Percentiles rank a stretch among this genome's conserved stretches.
Conservation (phyloP, 2,797 vertebrate genomes). For the Moxostoma hubbsi region DNA sequence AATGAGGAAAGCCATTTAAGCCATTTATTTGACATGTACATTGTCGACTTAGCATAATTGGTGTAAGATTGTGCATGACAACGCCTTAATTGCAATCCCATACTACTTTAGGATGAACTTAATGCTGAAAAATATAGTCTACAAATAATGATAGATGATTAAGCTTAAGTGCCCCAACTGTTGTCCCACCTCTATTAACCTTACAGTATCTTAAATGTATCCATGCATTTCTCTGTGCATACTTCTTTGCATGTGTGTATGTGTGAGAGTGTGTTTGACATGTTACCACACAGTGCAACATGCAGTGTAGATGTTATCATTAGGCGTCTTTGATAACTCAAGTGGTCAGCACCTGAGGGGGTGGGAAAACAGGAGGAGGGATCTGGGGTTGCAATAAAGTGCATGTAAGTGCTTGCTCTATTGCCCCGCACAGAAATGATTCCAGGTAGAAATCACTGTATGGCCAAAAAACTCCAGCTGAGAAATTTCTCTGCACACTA, state of each 20-base stretch:
- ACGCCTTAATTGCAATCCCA: no score
- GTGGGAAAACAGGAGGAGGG: not conserved
- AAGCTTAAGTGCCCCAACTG: no score
- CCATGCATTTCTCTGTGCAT: no score
- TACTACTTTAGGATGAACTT: no score
- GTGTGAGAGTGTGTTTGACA: not conserved
- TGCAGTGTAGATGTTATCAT: constrained; percentile 38
- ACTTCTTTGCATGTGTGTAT: not conserved
- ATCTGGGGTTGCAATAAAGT: not conserved
- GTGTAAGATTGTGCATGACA: no score
- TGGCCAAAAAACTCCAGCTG: not conserved
- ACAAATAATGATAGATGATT: no score
- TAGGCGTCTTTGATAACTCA: constrained; percentile 27
- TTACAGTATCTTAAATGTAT: not conserved
- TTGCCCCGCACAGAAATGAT: not conserved
- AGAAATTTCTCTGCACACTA: not conserved
- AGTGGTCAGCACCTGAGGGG: constrained; percentile 43
- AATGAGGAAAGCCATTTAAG: no score
- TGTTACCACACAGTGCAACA: not conserved
- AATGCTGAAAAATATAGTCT: no score
- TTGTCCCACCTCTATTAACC: no score
- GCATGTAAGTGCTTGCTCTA: constrained; percentile 29
- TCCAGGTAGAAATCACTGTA: not conserved
- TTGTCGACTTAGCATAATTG: no score
- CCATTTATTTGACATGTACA: no score